Conservation (phyloP, 2,113 vertebrate species). For the Trachemys scripta region DNA sequence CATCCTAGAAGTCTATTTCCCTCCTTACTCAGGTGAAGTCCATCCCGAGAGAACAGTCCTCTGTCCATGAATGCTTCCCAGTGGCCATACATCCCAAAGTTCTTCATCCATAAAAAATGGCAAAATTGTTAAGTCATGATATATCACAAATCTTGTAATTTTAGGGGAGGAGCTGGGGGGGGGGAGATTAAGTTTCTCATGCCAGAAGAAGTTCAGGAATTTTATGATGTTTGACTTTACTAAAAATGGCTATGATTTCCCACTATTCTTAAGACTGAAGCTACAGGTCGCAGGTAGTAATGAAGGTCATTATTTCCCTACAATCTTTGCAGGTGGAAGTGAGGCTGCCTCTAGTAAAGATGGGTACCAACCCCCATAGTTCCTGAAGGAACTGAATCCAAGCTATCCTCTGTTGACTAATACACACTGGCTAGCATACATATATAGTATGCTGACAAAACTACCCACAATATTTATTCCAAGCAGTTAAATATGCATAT, state of each 20-base stretch:
- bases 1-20: too few species aligned
- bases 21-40: too few species aligned
- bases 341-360: background rate
- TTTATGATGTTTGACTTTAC: background rate
- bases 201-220: background rate
- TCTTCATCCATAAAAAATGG: background rate
- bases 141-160: background rate
- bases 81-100: too few species aligned
- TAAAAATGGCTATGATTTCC: background rate
- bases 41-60: too few species aligned
- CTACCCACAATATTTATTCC: too few species aligned
- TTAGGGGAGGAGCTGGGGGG: background rate
- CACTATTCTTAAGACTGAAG: background rate
- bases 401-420: background rate
- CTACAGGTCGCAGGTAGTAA: background rate
- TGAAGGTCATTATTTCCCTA: background rate
- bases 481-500: too few species aligned
- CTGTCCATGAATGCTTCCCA: too few species aligned
- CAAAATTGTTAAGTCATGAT: background rate
- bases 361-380: fast-evolving
- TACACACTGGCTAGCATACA: background rate
- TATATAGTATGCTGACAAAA: too few species aligned
- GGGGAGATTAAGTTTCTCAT: background rate
- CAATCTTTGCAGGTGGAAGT: background rate
- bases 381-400: background rate